A percentile compares a stretch with the other conserved stretches of the same genome.
These are phyloP conservation scores for Bibio marci DNA, from an alignment of 2,888 invertebrate species.

Conservation along the genomic window DNA sequence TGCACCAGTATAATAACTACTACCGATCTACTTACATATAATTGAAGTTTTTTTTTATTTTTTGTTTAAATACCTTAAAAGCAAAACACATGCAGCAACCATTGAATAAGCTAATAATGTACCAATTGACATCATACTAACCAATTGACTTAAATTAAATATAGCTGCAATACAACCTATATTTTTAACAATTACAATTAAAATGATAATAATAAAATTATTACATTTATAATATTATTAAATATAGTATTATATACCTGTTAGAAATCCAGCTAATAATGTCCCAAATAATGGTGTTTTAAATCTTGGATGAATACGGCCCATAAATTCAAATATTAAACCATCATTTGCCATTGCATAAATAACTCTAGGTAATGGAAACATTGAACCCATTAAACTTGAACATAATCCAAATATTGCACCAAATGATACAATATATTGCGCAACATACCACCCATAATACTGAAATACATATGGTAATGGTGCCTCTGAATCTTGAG, in stretches of 20 bases:
- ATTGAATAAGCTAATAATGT: slow-evolving; percentile 57
- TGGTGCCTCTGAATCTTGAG: slow-evolving; percentile 57
- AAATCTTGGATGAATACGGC: slow-evolving; percentile 51
- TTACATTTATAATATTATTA: not conserved
- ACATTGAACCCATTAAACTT: slow-evolving; percentile 71
- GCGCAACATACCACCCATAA: slow-evolving; percentile 59
- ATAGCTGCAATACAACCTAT: slow-evolving; percentile 43
- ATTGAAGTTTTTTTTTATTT: too few species aligned
- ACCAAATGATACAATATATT: slow-evolving; percentile 69
- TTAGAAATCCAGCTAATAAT: slow-evolving; percentile 53
- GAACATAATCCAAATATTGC: slow-evolving; percentile 74
- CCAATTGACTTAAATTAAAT: slow-evolving; percentile 50
- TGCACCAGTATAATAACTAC: too few species aligned
- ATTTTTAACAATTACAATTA: slow-evolving; percentile 15
- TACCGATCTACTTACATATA: not conserved
- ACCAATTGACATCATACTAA: slow-evolving; percentile 68
- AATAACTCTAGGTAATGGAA: slow-evolving; percentile 68
- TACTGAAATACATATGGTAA: slow-evolving; percentile 60
- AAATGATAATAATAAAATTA: slow-evolving; percentile 2
- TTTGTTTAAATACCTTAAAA: slow-evolving; percentile 38
- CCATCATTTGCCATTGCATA: slow-evolving; percentile 84
- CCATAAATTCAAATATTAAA: slow-evolving; percentile 58
- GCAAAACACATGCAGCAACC: slow-evolving; percentile 55
- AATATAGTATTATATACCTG: slow-evolving; percentile 38
- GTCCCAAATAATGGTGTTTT: slow-evolving; percentile 68